Base-by-base conservation (phyloP, 2,113 vertebrate species). In the Ifrita kowaldi region DNA sequence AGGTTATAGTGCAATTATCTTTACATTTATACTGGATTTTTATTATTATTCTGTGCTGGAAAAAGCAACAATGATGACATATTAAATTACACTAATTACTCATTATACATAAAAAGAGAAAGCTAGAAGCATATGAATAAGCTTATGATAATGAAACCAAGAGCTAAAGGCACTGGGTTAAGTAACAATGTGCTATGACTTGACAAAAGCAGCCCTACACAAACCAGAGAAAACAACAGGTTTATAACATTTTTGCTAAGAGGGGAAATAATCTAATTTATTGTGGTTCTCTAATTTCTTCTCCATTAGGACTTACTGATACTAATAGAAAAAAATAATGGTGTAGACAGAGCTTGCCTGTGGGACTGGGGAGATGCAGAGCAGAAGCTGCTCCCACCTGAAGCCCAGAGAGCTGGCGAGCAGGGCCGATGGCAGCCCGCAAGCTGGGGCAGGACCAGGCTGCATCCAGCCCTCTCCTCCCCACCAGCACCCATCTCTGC, bases 141-240 rank as follows among this genome's bases (percentile, higher is more conserved):
- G 92, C 49, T 92, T 94, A 96, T 90, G 90, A 82, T 95, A 96
- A 96, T 84, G 95, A 96, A 92, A 89, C n/a, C 69, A 77, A 90
- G 52, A 90, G 83, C 93, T 92, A 84, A 93, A 93, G 88, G 88
- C 96, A 69, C 27, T 89, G 49, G 80, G 64, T 93, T 90, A 93
- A 90, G 85, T 41, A 84, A 57, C 53, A 78, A 42, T 23, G 53
- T 78, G n/a, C 71, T 80, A 26, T 53, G 73, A 88, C 75, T 91
- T 94, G 35, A 95, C 60, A 96, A 84, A 95, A 93, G 64, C 79
- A 56, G 39, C 67, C 42, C 70, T 59, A 47, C 49, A 63, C 37
- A 75, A 88, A 24, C 47, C 77, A 84, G n/a, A 81, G 65, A 67
- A 90, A 90, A 83, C 32, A 87, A 91, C 41, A 80, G n/a, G 42